phyloP scores from a whole-genome alignment of 1,140 invertebrate genomes.

The Cydia splendana region DNA sequence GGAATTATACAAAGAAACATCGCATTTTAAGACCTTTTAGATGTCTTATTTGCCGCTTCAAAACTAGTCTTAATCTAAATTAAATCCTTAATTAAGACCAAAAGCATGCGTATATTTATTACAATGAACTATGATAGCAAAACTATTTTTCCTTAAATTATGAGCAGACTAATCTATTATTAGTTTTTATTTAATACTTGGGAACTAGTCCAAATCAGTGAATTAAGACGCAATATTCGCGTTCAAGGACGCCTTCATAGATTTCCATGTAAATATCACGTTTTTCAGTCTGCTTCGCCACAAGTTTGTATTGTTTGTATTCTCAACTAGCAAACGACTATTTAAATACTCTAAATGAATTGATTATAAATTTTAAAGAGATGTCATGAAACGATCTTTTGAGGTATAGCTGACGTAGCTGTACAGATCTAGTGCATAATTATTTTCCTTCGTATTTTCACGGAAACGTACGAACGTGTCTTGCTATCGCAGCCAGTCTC shows the following conservation, averaged over 20 bases:
- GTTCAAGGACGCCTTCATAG: not conserved
- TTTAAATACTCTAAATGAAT: too few species aligned
- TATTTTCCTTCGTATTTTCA: too few species aligned
- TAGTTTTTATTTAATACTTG: not conserved
- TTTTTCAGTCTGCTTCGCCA: too few species aligned
- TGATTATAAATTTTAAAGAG: too few species aligned
- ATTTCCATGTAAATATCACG: not conserved
- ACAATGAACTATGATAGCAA: not conserved
- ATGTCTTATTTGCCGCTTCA: not conserved
- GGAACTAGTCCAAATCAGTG: constrained; percentile 8
- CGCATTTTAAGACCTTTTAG: not conserved
- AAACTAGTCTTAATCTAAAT: not conserved
- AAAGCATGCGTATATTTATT: not conserved
- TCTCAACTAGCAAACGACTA: too few species aligned
- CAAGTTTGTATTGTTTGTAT: too few species aligned
- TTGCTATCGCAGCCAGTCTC: too few species aligned
- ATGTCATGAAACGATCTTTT: too few species aligned
- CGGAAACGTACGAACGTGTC: too few species aligned
- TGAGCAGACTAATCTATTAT: not conserved
- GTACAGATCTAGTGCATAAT: too few species aligned
- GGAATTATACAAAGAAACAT: not conserved
- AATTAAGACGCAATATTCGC: constrained; percentile 4
- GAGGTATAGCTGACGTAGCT: too few species aligned
- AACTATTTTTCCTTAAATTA: not conserved
- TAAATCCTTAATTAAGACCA: not conserved